These are phyloP conservation scores for Neoascia interrupta DNA, from an alignment of 2,888 invertebrate genomes.

Conservation along the genomic window DNA sequence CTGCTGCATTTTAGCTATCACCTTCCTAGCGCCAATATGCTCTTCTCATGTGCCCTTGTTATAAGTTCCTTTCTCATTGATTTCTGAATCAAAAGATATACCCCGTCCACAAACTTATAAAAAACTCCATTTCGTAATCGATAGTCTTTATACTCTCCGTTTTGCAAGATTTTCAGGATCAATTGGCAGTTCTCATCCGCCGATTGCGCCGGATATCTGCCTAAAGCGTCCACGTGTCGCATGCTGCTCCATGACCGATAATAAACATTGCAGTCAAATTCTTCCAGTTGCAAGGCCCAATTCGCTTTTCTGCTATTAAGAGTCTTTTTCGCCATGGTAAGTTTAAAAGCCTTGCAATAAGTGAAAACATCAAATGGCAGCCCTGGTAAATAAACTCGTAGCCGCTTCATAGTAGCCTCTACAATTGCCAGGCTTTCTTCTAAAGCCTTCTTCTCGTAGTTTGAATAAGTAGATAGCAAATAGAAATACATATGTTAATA, in stretches of 20 bases:
- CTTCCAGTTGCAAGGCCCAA: not conserved
- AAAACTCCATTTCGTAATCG: not conserved
- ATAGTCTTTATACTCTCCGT: constrained; percentile 65
- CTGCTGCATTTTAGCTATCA: too few species aligned
- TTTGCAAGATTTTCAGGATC: too few species aligned
- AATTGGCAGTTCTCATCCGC: too few species aligned
- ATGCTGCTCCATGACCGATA: too few species aligned
- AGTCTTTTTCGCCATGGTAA: constrained; percentile 19
- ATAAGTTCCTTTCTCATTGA: constrained; percentile 22
- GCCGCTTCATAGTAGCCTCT: constrained; percentile 71
- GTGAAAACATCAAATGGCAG: too few species aligned
- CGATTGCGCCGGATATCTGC: too few species aligned
- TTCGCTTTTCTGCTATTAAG: not conserved
- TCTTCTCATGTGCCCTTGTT: not conserved
- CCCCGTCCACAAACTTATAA: constrained; percentile 39
- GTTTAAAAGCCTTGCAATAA: constrained; percentile 53
- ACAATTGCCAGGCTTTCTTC: too few species aligned
- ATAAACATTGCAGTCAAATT: not conserved
- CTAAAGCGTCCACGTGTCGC: too few species aligned
- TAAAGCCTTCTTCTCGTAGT: too few species aligned
- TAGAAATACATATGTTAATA: too few species aligned
- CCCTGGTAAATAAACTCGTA: constrained; percentile 72
- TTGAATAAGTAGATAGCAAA: too few species aligned
- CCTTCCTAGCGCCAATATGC: constrained; percentile 71
- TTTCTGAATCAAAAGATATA: constrained; percentile 23